Base-by-base conservation (phyloP, 2,797 vertebrate genomes). In the Lagodon rhomboides region DNA sequence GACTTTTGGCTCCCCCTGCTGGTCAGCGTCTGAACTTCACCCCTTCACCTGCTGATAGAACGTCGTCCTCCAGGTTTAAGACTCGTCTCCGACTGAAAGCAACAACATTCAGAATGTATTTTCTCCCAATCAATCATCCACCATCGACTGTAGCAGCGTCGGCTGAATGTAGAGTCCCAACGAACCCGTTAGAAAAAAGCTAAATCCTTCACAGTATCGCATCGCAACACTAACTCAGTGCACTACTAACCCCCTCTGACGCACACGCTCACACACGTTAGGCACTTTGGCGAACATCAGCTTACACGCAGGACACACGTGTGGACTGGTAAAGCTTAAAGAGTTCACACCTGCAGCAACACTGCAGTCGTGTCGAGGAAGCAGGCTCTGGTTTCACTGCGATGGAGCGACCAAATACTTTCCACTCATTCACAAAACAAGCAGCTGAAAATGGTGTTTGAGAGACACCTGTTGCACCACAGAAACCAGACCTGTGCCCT, bases 51-150 rank as follows among this genome's bases (percentile, higher is more conserved):
- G 15, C 25, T 63, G 51, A 30, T 5, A 73, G 80, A 82, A 65
- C 61, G 75, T 69, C 46, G 51, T 23, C 38, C 20, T 63, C 22
- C 43, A 59, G 47, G 38, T 71, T 73, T 47, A 10, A 66, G 54
- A 64, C n/a, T 16, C 49, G 27, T 27, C 20, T 18, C 53, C 2
- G 12, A 49, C 22, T 18, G 5, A 34, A 54, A 13, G 34, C 75
- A 79, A 50, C 73, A 74, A 73, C 49, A 65, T 12, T 38, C 77
- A 71, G 76, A 86, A 87, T 85, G 79, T 89, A 87, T 79, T 81
- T 75, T 22, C 41, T 69, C 53, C 6, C n/a, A 47, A 61, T 61
- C n/a, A 47, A 61, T 61, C 43, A 16, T 34, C 65, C 41, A 12
- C 15, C 65, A 12, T 60, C 54, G 43, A 2, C 54, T 81, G 89